phyloP scores from a whole-genome alignment of 2,797 vertebrate species.

The Fistularia tabacaria region DNA sequence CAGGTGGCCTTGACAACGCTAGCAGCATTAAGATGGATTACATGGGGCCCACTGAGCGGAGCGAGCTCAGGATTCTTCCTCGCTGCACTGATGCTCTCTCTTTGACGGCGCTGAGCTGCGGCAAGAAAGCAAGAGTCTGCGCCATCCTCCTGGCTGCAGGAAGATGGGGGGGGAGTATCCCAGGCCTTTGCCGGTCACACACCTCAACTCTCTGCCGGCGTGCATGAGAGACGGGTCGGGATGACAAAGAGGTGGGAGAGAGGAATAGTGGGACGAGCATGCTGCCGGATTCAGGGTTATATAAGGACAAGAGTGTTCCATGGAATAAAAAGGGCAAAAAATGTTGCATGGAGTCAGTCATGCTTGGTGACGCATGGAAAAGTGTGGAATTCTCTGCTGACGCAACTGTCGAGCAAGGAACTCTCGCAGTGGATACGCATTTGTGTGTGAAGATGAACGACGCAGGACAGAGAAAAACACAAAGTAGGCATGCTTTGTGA shows the following conservation, averaged over 20 bases:
- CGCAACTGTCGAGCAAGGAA: slow-evolving; percentile 52
- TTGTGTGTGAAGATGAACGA: slow-evolving; percentile 29
- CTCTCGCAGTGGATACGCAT: slow-evolving; percentile 29
- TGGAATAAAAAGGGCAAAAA: slow-evolving; percentile 61
- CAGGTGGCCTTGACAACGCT: slow-evolving; percentile 56
- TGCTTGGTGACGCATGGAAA: slow-evolving; percentile 59
- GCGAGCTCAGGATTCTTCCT: slow-evolving; percentile 32
- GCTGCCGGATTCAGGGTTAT: slow-evolving; percentile 59
- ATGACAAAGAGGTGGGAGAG: slow-evolving; percentile 31
- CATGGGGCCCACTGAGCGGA: slow-evolving; percentile 48
- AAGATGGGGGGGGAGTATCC: too few relatives aligned
- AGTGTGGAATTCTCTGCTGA: slow-evolving; percentile 63
- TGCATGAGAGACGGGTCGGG: slow-evolving; percentile 39
- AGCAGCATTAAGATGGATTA: slow-evolving; percentile 62
- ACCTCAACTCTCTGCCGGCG: not conserved
- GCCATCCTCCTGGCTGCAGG: too few relatives aligned
- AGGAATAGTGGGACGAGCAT: slow-evolving; percentile 30
- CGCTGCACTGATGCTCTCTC: not conserved
- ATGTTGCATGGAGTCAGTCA: slow-evolving; percentile 57
- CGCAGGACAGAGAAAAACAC: slow-evolving; percentile 6
- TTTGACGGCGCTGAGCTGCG: too few relatives aligned
- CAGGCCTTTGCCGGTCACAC: too few relatives aligned
- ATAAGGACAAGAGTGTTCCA: slow-evolving; percentile 67
- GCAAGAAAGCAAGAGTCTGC: too few relatives aligned
- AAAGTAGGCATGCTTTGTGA: slow-evolving; percentile 31